phyloP scores from a whole-genome alignment of 1,140 invertebrate species.

The Globodera rostochiensis region DNA sequence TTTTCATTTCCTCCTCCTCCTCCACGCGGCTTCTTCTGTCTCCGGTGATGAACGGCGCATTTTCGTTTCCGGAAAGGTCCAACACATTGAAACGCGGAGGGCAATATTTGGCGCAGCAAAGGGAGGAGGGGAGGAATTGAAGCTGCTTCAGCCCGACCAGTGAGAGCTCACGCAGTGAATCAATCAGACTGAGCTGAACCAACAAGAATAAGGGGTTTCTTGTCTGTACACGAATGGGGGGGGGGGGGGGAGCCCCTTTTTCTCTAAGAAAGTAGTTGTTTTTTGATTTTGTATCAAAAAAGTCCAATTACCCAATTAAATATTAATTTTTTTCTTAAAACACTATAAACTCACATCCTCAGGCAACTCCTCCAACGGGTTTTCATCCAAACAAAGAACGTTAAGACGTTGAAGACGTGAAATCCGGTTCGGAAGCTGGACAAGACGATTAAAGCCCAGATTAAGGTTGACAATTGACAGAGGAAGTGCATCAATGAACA shows the following conservation, averaged over 20 bases:
- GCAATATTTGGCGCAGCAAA: neutral
- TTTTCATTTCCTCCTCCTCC: neutral
- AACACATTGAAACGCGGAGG: neutral
- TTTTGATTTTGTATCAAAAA: too few relatives aligned
- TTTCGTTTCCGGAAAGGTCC: neutral
- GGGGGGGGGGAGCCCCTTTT: too few relatives aligned
- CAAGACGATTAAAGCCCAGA: constrained; percentile 14
- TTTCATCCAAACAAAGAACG: constrained; percentile 9
- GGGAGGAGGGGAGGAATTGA: constrained; percentile 3
- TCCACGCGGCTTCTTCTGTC: neutral
- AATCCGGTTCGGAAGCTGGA: constrained; percentile 18
- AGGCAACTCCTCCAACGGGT: constrained; percentile 24
- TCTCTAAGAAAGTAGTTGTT: too few relatives aligned
- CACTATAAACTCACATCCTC: constrained; percentile 30
- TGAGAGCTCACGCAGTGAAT: neutral
- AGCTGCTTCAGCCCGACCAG: constrained; percentile 17
- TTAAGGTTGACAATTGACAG: constrained; percentile 1
- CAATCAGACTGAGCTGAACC: constrained; percentile 13
- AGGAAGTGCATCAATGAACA: constrained; percentile 28
- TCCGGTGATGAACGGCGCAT: neutral
- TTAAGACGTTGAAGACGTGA: constrained; percentile 12
- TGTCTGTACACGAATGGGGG: too few relatives aligned
- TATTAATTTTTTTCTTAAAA: too few relatives aligned
- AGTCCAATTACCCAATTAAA: too few relatives aligned
- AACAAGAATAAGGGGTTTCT: neutral